A percentile compares a stretch with the other conserved stretches of the same genome.
Evolutionary conservation across 35 echinoderm and acorn worm species (phyloP).

Genomic region (Heliocidaris tuberculata): DNA sequence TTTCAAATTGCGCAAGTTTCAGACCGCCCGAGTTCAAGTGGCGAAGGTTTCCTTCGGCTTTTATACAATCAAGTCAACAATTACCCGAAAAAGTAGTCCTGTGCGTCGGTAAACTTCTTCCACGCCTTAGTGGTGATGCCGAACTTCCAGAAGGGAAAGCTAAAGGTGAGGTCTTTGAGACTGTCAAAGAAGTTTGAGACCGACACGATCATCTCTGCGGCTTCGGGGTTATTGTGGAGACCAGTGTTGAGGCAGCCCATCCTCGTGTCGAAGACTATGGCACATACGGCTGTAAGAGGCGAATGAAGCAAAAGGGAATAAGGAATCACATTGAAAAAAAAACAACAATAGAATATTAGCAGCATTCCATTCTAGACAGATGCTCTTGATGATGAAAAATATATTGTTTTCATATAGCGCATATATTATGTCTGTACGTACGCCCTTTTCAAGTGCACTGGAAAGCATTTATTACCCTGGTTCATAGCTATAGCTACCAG

Average conservation of each 20-base stretch:
- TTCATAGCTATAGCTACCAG: too few relatives aligned
- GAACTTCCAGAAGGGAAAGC: conserved; percentile 88
- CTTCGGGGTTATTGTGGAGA: conserved; percentile 52
- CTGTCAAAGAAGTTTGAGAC: conserved; percentile 64
- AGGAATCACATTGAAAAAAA: too few relatives aligned
- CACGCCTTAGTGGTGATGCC: conserved; percentile 79
- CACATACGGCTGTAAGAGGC: conserved; percentile 60
- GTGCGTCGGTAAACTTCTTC: conserved; percentile 81
- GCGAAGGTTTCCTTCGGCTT: not conserved
- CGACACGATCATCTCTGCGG: conserved; percentile 68
- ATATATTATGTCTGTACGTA: too few relatives aligned
- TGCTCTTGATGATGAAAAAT: not conserved
- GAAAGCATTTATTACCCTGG: too few relatives aligned
- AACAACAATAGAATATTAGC: too few relatives aligned
- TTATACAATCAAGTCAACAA: not conserved
- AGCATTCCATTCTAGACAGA: too few relatives aligned
- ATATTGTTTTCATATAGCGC: not conserved
- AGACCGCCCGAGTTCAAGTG: too few relatives aligned
- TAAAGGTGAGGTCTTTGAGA: conserved; percentile 82
- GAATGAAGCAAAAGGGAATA: not conserved
- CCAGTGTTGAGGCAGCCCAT: conserved; percentile 74
- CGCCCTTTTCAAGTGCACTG: too few relatives aligned
- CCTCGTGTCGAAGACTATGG: conserved; percentile 66
- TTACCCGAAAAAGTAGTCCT: conserved; percentile 85
- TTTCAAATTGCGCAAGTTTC: not conserved